Evolutionary conservation across 2,888 invertebrate genomes (phyloP).

Genomic region (Hypselothyrea guttata): DNA sequence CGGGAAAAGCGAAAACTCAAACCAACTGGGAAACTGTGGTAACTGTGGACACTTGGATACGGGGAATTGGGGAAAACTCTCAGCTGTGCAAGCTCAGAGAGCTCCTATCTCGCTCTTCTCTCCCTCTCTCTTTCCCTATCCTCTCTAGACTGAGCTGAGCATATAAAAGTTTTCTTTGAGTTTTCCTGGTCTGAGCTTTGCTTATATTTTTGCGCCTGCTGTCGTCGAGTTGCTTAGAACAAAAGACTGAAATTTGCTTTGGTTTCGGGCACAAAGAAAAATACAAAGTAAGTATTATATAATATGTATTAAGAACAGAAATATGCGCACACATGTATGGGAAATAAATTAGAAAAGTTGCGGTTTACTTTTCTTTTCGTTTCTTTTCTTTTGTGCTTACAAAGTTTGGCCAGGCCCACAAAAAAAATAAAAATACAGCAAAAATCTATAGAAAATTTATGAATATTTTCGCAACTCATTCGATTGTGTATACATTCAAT

Average conservation of each 20-base stretch:
- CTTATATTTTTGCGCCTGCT: slow-evolving; percentile 51
- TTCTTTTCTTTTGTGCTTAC: slow-evolving; percentile 29
- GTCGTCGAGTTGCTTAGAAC: slow-evolving; percentile 59
- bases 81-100: not conserved
- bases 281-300: slow-evolving; percentile 73
- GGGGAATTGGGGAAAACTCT: slow-evolving; percentile 12
- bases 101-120: not conserved
- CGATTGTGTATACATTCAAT: slow-evolving; percentile 61
- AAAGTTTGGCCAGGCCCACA: slow-evolving; percentile 49
- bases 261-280: slow-evolving; percentile 42
- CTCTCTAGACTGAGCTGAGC: slow-evolving; percentile 10
- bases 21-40: slow-evolving; percentile 20
- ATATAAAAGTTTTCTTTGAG: slow-evolving; percentile 52
- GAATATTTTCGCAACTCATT: slow-evolving; percentile 51
- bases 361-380: slow-evolving; percentile 51
- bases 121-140: not conserved
- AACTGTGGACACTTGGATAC: slow-evolving; percentile 24
- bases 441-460: slow-evolving; percentile 65
- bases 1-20: slow-evolving; percentile 4
- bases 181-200: slow-evolving; percentile 57
- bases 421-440: too few species aligned
- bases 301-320: slow-evolving; percentile 67
- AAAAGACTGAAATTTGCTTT: slow-evolving; percentile 50
- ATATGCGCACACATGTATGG: slow-evolving; percentile 51
- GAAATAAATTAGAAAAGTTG: slow-evolving; percentile 76